These are phyloP conservation scores for Caenorhabditis sulstoni DNA, from an alignment of 2,888 invertebrate species.

Conservation along the genomic window DNA sequence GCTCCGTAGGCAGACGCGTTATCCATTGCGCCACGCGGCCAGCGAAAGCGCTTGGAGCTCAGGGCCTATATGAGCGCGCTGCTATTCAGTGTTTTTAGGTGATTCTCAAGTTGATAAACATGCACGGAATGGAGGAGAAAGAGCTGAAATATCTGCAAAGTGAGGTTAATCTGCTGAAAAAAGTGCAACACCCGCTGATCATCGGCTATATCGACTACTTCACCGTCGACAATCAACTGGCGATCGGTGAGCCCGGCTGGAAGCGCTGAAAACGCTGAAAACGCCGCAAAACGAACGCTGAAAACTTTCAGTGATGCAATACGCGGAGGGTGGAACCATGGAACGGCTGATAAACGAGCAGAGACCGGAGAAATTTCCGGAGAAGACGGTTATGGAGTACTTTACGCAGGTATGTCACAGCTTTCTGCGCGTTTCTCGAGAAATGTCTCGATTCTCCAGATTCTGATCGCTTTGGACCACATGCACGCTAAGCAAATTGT, in stretches of 20 bases:
- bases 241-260: slow-evolving; percentile 67
- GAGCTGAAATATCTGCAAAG: slow-evolving; percentile 73
- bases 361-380: slow-evolving; percentile 84
- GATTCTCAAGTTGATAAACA: slow-evolving; percentile 87
- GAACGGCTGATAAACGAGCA: slow-evolving; percentile 81
- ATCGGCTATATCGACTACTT: slow-evolving; percentile 87
- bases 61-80: slow-evolving; percentile 4
- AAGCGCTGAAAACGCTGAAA: no score
- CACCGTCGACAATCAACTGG: slow-evolving; percentile 66
- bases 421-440: neutral
- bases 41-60: neutral
- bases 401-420: slow-evolving; percentile 72
- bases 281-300: no score
- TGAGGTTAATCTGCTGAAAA: slow-evolving; percentile 85
- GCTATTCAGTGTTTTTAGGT: slow-evolving; percentile 81
- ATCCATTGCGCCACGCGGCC: slow-evolving; percentile 72
- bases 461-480: slow-evolving; percentile 88
- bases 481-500: slow-evolving; percentile 88
- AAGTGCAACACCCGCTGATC: slow-evolving; percentile 87
- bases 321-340: slow-evolving; percentile 84
- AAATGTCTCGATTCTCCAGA: slow-evolving; percentile 83
- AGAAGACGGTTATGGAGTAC: slow-evolving; percentile 83
- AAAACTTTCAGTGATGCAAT: slow-evolving; percentile 88
- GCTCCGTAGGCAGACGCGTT: slow-evolving; percentile 81
- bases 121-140: slow-evolving; percentile 83